Evolutionary conservation across 2,888 invertebrate species (phyloP).

Genomic region (Thereva unica): DNA sequence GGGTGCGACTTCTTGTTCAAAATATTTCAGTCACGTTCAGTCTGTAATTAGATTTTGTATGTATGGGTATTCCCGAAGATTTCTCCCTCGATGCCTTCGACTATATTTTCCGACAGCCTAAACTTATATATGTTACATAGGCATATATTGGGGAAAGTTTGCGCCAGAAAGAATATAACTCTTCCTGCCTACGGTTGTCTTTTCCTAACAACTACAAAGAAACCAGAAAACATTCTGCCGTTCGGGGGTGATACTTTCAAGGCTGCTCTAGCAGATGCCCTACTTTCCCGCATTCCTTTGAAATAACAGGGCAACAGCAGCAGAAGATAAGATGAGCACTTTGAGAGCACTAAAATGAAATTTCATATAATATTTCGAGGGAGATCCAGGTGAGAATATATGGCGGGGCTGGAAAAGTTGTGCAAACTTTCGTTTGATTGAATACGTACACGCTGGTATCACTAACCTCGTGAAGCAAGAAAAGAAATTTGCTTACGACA

Average conservation of each 20-base stretch:
- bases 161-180: constrained; percentile 19
- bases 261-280: constrained; percentile 15
- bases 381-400: constrained; percentile 14
- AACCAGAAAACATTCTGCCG: constrained; percentile 13
- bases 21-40: constrained; percentile 34
- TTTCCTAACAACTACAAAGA: no score
- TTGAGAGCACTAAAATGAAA: constrained; percentile 31
- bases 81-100: no score
- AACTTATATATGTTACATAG: constrained; percentile 8
- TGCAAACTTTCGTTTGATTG: constrained; percentile 17
- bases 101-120: background rate
- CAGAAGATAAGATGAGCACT: constrained; percentile 25
- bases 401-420: no score
- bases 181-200: constrained; percentile 13
- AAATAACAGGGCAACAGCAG: constrained; percentile 18
- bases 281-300: constrained; percentile 17
- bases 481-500: no score
- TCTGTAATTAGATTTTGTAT: constrained; percentile 32
- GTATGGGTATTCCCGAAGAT: background rate
- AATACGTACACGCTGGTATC: background rate
- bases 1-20: constrained; percentile 36
- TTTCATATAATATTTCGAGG: constrained; percentile 29
- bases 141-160: constrained; percentile 11
- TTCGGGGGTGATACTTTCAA: constrained; percentile 22
- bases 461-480: no score